These are phyloP conservation scores for Fragum sueziense DNA, from an alignment of 2,888 invertebrate genomes.

Conservation along the genomic window DNA sequence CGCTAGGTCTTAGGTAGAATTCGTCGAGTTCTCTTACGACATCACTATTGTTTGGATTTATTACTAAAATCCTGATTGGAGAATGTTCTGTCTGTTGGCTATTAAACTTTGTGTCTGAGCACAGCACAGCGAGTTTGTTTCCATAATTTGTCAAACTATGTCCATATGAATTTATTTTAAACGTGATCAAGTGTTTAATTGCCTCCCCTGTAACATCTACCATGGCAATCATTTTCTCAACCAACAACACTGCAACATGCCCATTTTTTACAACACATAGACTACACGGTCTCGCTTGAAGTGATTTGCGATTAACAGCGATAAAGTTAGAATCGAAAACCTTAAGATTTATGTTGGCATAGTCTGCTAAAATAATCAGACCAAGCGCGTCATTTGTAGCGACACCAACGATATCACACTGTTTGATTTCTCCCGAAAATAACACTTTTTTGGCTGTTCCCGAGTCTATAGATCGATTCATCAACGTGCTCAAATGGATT, in stretches of 20 bases:
- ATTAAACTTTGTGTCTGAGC: background rate
- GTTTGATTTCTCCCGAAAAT: background rate
- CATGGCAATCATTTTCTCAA: background rate
- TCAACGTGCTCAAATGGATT: too few species aligned
- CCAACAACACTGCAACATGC: conserved; percentile 5
- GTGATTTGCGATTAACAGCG: background rate
- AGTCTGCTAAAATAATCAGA: background rate
- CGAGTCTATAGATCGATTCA: background rate
- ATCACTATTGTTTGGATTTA: background rate
- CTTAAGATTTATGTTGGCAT: conserved; percentile 5
- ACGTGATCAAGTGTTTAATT: background rate
- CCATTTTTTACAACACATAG: background rate
- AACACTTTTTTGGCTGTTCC: too few species aligned
- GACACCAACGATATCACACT: background rate
- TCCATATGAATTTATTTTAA: background rate
- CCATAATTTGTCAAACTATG: background rate
- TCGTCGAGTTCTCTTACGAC: background rate
- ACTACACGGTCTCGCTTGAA: background rate
- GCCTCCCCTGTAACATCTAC: background rate
- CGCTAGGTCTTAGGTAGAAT: background rate
- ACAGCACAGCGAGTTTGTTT: background rate
- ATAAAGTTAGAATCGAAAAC: background rate
- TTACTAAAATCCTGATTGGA: background rate
- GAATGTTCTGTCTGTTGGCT: too few species aligned
- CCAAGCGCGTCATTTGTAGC: background rate